Conservation (phyloP, 2,888 invertebrate species). For the Eulithis testata region DNA sequence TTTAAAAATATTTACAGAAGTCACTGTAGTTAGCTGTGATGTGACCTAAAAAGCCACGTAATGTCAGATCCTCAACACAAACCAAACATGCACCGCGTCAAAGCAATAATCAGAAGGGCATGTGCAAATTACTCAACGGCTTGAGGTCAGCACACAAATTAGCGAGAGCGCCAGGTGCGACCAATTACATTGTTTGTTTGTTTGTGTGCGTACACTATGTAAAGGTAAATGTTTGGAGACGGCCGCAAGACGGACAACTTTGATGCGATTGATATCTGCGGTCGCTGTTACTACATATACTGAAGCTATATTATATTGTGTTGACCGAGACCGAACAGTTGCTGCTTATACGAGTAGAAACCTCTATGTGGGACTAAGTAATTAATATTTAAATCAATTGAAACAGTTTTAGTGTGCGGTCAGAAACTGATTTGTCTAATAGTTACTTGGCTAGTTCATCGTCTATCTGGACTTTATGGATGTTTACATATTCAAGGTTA, state of each 20-base stretch:
- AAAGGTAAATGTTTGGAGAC: slow-evolving; percentile 25
- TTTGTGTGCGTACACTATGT: slow-evolving; percentile 30
- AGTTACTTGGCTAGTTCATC: too few relatives aligned
- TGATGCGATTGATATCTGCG: slow-evolving; percentile 30
- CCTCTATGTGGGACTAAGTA: background rate
- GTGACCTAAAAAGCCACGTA: slow-evolving; percentile 3
- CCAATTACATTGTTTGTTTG: slow-evolving; percentile 38
- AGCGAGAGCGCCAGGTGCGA: slow-evolving; percentile 39
- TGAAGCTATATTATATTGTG: slow-evolving; percentile 4
- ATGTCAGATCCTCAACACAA: slow-evolving; percentile 6
- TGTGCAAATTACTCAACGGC: slow-evolving; percentile 30
- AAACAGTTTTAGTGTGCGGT: too few relatives aligned
- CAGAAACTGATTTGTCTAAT: too few relatives aligned
- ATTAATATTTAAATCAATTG: background rate
- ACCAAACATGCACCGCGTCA: slow-evolving; percentile 21
- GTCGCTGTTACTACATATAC: background rate
- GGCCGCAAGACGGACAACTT: slow-evolving; percentile 25
- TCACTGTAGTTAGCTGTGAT: too few relatives aligned
- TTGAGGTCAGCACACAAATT: slow-evolving; percentile 42
- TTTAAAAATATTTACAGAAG: too few relatives aligned
- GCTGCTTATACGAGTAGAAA: background rate
- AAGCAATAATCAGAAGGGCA: slow-evolving; percentile 33
- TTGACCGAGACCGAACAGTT: slow-evolving; percentile 1
- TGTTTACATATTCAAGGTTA: background rate
- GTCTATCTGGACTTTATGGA: too few relatives aligned